Evolutionary conservation across 2,113 vertebrate species (phyloP), one percentile per base, ranked within the genome.

Genomic region (Cardinalis cardinalis): DNA sequence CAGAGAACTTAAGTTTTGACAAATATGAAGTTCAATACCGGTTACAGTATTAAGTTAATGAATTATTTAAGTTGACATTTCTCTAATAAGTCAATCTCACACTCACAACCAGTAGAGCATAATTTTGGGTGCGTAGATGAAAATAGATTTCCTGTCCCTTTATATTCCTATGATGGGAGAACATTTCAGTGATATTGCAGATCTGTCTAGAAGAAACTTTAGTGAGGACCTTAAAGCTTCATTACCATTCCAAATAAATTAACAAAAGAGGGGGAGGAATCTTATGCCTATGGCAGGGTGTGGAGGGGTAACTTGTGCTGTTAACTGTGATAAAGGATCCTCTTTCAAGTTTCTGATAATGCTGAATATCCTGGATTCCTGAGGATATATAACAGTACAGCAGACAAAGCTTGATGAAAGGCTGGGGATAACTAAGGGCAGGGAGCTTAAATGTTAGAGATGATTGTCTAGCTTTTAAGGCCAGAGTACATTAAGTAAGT

Each of bases 391-490:
- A 86, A 61, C 89, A 92, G 79, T 71, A 73, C 58, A 90, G 46
- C 53, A 93, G 72, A 94, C 72, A 85, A 88, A 91, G 68, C 63
- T 48, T 94, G 82, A 84, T 87, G 61, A 95, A 93, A n/a, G 85
- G 18, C n/a, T 4, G 10, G 82, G 87, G 70, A 95, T 73, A 95
- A 89, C 61, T 73, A 68, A 94, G 89, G 86, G 51, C 83, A 85
- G 90, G 77, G 60, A 86, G 74, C 73, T 93, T 93, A 89, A 95
- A 92, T 61, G 24, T 28, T 59, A 91, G 75, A 92, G 76, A 86
- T 49, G 84, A 95, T 95, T 93, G 81, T 95, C 91, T 77, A 93
- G 77, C 75, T 87, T 96, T 96, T 84, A 87, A 93, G 68, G 66
- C 76, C 75, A 65, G 55, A 83, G 75, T 44, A 71, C 74, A 70